phyloP scores from a whole-genome alignment of 1,140 invertebrate species.

The Platyura marginata region DNA sequence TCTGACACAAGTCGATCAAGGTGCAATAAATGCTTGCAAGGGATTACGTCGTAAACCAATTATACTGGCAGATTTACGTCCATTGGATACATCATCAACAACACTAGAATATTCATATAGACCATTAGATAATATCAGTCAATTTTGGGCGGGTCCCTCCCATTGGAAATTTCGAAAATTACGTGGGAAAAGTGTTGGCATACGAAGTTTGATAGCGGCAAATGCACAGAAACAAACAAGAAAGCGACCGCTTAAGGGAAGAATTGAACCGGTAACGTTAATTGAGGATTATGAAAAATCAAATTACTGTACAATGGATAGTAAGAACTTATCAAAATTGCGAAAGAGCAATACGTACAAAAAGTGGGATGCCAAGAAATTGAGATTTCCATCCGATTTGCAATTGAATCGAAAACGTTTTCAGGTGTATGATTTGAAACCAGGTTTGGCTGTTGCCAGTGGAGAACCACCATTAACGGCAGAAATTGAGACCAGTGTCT shows the following conservation, averaged over 20 bases:
- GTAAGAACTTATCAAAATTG: conserved; percentile 7
- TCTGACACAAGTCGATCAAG: conserved; percentile 12
- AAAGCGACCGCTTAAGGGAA: background rate
- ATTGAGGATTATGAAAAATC: background rate
- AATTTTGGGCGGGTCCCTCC: conserved; percentile 23
- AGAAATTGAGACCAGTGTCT: conserved; percentile 1
- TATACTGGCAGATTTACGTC: conserved; percentile 18
- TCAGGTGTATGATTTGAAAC: background rate
- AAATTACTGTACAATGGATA: background rate
- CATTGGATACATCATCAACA: conserved; percentile 13
- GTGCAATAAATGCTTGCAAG: conserved; percentile 14
- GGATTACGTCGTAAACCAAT: conserved; percentile 13
- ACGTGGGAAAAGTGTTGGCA: background rate
- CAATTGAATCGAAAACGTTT: conserved; percentile 9
- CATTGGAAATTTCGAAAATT: conserved; percentile 18
- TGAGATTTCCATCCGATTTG: conserved; percentile 16
- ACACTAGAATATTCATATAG: conserved; percentile 21
- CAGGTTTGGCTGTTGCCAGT: conserved; percentile 3
- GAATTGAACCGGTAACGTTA: background rate
- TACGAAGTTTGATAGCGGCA: background rate
- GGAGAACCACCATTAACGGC: background rate
- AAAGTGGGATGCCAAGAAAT: conserved; percentile 20
- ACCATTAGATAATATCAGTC: conserved; percentile 21
- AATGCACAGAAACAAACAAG: background rate
- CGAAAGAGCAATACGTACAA: conserved; percentile 19